phyloP scores from a whole-genome alignment of 2,797 vertebrate species.

The Hozukius guyotensis region DNA sequence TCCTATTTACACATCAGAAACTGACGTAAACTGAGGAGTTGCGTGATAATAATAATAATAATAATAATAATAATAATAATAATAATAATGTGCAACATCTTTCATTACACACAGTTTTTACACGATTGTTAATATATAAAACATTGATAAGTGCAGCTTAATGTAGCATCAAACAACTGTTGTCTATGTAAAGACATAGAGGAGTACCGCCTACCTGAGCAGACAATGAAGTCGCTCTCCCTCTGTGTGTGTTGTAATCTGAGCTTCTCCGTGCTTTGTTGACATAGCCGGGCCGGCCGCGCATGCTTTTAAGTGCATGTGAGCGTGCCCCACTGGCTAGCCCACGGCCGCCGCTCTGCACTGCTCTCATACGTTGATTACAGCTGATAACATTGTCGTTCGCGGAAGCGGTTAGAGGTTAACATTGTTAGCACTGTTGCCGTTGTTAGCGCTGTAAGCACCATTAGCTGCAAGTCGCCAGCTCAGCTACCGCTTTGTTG shows the following conservation, averaged over 20 bases:
- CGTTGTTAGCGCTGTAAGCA: neutral
- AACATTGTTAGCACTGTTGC: neutral
- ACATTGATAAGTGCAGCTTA: neutral
- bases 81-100: neutral
- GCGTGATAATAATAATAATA: neutral
- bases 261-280: neutral
- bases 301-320: neutral
- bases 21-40: neutral
- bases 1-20: too few species aligned
- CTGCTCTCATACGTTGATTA: rapidly evolving
- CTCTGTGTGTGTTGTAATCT: neutral
- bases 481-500: too few species aligned
- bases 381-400: rapidly evolving
- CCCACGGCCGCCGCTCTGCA: neutral
- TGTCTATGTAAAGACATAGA: neutral
- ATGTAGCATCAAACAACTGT: neutral
- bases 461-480: too few species aligned
- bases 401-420: neutral
- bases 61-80: too few species aligned
- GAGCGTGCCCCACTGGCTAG: neutral
- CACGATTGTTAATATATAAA: neutral
- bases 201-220: neutral
- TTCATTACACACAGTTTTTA: neutral
- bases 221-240: neutral
- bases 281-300: neutral